Conservation (phyloP, 2,113 vertebrate genomes). For the Eulemur rufifrons region DNA sequence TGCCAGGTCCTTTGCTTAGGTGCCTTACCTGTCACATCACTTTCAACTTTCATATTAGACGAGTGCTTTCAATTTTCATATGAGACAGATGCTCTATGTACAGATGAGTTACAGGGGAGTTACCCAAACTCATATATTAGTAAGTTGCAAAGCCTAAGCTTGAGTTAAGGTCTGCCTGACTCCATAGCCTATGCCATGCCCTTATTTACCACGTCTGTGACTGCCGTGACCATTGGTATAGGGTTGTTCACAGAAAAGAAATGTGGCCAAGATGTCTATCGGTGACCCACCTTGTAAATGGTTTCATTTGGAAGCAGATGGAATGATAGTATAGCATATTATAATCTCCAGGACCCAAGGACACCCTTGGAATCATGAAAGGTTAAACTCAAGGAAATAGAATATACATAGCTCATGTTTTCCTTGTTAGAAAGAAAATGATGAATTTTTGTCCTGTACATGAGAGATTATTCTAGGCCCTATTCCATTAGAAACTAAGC, state of each 20-base stretch:
- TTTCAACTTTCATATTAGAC: background rate
- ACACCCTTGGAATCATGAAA: background rate
- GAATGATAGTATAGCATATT: background rate
- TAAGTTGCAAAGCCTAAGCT: background rate
- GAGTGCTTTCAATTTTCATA: background rate
- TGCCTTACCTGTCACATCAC: background rate
- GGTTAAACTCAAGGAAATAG: background rate
- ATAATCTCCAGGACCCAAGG: background rate
- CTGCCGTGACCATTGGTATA: rapidly evolving
- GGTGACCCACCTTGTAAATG: background rate
- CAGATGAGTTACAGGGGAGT: background rate
- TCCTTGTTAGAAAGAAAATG: background rate
- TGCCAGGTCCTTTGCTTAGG: background rate
- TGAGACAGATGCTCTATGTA: background rate
- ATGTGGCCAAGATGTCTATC: background rate
- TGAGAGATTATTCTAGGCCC: background rate
- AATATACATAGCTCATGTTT: background rate
- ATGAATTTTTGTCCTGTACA: background rate
- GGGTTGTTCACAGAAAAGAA: background rate
- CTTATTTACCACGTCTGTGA: rapidly evolving
- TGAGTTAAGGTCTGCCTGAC: background rate
- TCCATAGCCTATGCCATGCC: background rate
- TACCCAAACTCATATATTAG: too few species aligned
- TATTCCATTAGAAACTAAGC: background rate
- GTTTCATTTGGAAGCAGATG: background rate